Conservation (phyloP, 1,140 invertebrate species). For the Anoplolepis gracilipes region DNA sequence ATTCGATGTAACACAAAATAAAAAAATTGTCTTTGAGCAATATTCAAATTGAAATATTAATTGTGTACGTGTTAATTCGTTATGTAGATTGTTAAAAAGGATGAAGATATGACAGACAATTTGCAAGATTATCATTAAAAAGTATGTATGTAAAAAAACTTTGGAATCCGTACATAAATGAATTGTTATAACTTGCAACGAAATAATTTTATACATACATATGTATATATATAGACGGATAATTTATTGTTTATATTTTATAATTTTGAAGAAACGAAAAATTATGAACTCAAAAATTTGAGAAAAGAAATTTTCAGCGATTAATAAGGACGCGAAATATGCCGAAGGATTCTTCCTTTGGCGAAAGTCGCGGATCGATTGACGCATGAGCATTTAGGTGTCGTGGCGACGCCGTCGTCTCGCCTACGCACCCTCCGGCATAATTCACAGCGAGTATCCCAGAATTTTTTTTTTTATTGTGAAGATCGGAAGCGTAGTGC, state of each 20-base stretch:
- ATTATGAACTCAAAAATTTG: too few species aligned
- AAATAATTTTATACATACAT: too few species aligned
- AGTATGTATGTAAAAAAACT: not conserved
- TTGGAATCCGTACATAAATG: too few species aligned
- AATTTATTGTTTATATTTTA: too few species aligned
- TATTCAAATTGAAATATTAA: too few species aligned
- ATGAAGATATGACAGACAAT: not conserved
- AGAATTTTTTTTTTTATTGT: conserved; percentile 19
- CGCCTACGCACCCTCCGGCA: not conserved
- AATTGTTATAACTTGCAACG: not conserved
- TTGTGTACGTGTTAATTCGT: too few species aligned
- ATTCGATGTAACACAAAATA: too few species aligned
- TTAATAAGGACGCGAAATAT: not conserved
- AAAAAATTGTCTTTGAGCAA: too few species aligned
- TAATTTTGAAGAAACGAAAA: not conserved
- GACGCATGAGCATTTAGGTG: conserved; percentile 49
- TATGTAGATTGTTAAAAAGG: too few species aligned
- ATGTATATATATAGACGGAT: too few species aligned
- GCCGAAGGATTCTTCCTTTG: conserved; percentile 1
- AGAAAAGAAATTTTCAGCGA: not conserved
- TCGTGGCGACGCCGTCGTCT: conserved; percentile 43
- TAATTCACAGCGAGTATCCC: conserved; percentile 25
- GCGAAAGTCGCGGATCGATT: conserved; percentile 56
- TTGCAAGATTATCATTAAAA: not conserved
- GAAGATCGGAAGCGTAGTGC: conserved; percentile 9